Evolutionary conservation across 1,140 invertebrate species (phyloP), one percentile per base, ranked within the genome.

Genomic region (Choristoneura fumiferana): DNA sequence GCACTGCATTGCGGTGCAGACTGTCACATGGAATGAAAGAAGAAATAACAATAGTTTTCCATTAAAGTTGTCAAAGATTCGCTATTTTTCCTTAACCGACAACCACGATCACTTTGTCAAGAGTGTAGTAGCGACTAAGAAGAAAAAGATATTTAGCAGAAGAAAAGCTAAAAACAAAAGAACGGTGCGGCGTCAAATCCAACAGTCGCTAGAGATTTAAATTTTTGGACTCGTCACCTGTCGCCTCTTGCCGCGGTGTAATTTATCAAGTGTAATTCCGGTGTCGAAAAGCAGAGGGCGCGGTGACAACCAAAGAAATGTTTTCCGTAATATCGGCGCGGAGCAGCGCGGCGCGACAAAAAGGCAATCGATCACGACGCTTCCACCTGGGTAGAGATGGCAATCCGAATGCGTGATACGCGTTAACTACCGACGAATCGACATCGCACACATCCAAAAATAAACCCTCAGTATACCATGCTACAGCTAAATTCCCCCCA

Each of bases 331-430:
- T 72, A 69, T 69, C 61, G 61, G 56, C 53, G 35, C 53, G 63
- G 35, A 58, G 58, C 52, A 37, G 14, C 56, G 60, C 60, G 54
- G 22, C 43, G 65, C 60, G 71, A 71, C 69, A 71, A 71, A 71
- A 65, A 60, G 66, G 63, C 69, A 71, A 74, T 74, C 71, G 69
- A 74, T 74, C 71, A 71, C 64, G 56, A n/a, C 10, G 54, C 62
- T 63, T 69, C 66, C 69, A 74, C 71, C 71, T 74, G 71, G 63
- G 40, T 61, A 65, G 63, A 68, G 64, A 55, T 57, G 62, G 65
- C 65, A 68, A 73, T 68, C 65, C 68, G 49, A 71, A 71, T 67
- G 66, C 72, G 66, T 71, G 69, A 69, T 67, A 74, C 64, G 71
- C 69, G 63, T 74, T 74, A 74, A 71, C 67, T 74, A 71, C 63